phyloP scores from a whole-genome alignment of 2,797 vertebrate species.

The Mareca strepera region DNA sequence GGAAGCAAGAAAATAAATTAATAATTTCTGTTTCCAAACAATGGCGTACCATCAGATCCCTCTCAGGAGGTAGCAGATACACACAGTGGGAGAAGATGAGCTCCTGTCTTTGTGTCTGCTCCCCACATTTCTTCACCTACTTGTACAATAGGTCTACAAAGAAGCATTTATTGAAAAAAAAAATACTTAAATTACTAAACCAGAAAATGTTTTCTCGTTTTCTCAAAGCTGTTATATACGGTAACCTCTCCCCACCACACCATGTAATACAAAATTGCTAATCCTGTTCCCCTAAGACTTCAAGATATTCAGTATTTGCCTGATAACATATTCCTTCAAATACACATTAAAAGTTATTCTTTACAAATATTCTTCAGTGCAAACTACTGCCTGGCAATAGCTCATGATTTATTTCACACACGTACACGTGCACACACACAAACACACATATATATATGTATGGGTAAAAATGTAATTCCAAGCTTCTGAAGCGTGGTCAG shows the following conservation, averaged over 20 bases:
- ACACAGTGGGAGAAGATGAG: neutral
- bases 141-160: neutral
- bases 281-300: neutral
- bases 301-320: neutral
- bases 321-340: neutral
- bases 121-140: neutral
- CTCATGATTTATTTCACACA: neutral
- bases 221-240: neutral
- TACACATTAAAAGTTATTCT: neutral
- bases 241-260: neutral
- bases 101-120: neutral
- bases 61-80: neutral
- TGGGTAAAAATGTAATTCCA: neutral
- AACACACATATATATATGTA: neutral
- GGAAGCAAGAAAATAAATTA: neutral
- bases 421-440: neutral
- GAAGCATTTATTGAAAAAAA: neutral
- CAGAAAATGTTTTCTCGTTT: neutral
- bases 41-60: neutral
- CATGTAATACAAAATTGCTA: neutral
- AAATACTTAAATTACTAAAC: neutral
- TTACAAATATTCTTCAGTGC: neutral
- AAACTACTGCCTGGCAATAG: conserved; percentile 13
- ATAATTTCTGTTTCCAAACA: neutral
- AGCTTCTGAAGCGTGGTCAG: conserved; percentile 29